A percentile compares a stretch with the other conserved stretches of the same genome.
Conservation (phyloP, 2,797 vertebrate species). For the Cichlasoma orientale region DNA sequence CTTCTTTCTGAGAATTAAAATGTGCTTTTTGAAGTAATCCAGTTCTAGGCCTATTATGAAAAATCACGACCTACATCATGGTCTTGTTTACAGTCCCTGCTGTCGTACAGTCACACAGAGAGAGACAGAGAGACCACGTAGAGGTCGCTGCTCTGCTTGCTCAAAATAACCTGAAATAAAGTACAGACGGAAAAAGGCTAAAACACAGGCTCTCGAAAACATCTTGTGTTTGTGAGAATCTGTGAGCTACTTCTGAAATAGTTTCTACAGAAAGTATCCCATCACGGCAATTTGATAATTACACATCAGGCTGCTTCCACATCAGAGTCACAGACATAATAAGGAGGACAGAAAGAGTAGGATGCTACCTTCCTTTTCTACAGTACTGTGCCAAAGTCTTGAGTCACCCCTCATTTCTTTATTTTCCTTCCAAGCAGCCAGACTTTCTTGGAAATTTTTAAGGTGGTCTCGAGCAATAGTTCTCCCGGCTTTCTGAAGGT, state of each 20-base stretch:
- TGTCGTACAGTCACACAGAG: constrained; percentile 1
- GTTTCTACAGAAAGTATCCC: constrained; percentile 22
- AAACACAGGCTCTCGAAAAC: constrained; percentile 33
- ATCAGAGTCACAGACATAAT: neutral
- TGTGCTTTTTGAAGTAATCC: neutral
- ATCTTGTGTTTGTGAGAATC: neutral
- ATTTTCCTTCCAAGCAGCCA: neutral
- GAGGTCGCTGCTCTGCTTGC: constrained; percentile 46
- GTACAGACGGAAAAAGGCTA: constrained; percentile 19
- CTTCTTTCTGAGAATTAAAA: constrained; percentile 1
- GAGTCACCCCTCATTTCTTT: neutral
- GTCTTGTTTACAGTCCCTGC: constrained; percentile 30
- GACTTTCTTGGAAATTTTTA: neutral
- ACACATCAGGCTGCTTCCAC: constrained; percentile 8
- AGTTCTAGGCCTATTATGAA: neutral
- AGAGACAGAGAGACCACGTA: constrained; percentile 3
- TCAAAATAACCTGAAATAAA: constrained; percentile 55
- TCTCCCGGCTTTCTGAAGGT: neutral
- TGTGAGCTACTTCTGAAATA: neutral
- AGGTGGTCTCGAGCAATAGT: neutral
- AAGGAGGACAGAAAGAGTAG: neutral
- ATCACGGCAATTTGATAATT: constrained; percentile 57
- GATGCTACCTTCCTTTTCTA: neutral
- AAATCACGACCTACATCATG: constrained; percentile 42
- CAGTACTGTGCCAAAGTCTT: neutral